These are phyloP conservation scores for Haplochromis vanheusdeni DNA, from an alignment of 2,113 vertebrate genomes.

Conservation along the genomic window DNA sequence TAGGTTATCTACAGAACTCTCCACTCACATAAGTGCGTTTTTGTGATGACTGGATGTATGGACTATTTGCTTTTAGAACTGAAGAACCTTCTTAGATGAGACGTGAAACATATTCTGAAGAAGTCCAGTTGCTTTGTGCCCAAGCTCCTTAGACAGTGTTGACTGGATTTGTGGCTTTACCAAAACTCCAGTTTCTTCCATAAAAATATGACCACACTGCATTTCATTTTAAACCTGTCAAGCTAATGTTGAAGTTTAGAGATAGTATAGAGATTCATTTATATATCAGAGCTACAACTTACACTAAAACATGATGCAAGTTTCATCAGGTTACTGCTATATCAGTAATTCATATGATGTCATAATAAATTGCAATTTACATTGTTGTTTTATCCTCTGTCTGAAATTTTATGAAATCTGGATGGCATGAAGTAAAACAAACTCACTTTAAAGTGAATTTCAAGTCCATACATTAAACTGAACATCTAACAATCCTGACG, in stretches of 20 bases:
- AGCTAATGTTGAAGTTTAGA: too few relatives aligned
- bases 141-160: neutral
- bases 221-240: neutral
- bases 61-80: neutral
- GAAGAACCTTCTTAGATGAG: neutral
- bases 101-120: neutral
- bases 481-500: neutral
- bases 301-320: too few relatives aligned
- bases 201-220: neutral
- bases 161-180: neutral
- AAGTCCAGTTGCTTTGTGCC: accelerated
- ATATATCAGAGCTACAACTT: too few relatives aligned
- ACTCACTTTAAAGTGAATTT: neutral
- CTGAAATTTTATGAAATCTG: neutral
- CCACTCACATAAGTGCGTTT: accelerated
- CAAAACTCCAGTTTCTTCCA: neutral
- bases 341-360: too few relatives aligned
- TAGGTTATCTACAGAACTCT: neutral
- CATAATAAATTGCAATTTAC: too few relatives aligned
- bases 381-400: too few relatives aligned
- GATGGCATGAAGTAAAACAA: neutral
- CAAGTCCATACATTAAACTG: neutral
- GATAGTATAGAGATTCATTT: too few relatives aligned
- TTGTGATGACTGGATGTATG: neutral
- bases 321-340: too few relatives aligned